Conservation (phyloP, 2,113 vertebrate species). For the Pitta sordida region DNA sequence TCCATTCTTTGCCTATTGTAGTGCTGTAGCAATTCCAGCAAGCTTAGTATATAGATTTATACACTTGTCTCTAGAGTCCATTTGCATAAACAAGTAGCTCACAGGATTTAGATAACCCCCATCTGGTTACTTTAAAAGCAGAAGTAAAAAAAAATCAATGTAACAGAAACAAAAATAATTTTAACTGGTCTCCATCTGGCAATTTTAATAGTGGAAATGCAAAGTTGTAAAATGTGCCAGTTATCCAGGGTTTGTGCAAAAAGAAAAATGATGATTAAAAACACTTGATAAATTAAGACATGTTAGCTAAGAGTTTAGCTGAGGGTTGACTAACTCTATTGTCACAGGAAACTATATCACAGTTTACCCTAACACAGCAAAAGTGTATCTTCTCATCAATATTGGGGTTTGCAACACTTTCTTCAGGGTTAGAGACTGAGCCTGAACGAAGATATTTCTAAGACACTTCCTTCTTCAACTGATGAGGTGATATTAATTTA, state of each 20-base stretch:
- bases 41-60: neutral
- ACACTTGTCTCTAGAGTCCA: neutral
- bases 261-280: neutral
- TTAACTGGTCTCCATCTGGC: conserved; percentile 31
- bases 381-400: neutral
- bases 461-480: neutral
- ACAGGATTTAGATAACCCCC: conserved; percentile 33
- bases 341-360: neutral
- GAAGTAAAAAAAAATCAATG: conserved; percentile 19
- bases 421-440: neutral
- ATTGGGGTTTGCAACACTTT: neutral
- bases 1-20: neutral
- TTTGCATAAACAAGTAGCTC: conserved; percentile 29
- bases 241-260: neutral
- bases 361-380: neutral
- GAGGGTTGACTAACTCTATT: neutral
- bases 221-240: neutral
- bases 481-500: neutral
- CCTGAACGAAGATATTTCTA: neutral
- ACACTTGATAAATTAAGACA: neutral
- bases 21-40: neutral
- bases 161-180: neutral
- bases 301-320: neutral
- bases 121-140: conserved; percentile 30
- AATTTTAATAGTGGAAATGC: conserved; percentile 28